phyloP scores from a whole-genome alignment of 2,113 vertebrate species.

The Crotalus horridus region DNA sequence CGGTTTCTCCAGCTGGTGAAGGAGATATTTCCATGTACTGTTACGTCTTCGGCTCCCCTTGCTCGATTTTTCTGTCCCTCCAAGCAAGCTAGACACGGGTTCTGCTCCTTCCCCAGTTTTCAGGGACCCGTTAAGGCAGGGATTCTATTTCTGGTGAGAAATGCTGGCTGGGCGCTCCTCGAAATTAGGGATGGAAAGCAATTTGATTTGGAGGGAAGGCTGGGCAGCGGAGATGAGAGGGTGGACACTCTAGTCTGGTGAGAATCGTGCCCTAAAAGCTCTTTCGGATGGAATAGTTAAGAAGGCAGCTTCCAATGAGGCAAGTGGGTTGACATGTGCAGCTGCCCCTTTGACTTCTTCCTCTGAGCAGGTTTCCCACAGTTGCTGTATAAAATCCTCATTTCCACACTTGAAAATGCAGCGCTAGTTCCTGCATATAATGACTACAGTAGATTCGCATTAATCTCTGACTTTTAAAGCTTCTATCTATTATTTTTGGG shows the following conservation, averaged over 20 bases:
- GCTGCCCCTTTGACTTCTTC: neutral
- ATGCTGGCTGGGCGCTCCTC: fast-evolving
- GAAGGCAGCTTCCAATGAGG: neutral
- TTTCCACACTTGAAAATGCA: neutral
- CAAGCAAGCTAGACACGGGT: neutral
- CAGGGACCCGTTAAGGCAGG: fast-evolving
- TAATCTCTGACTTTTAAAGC: neutral
- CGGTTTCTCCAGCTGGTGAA: conserved; percentile 51
- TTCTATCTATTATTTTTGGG: neutral
- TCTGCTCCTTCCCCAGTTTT: neutral
- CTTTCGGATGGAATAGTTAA: neutral
- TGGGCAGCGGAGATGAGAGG: neutral
- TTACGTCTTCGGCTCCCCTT: conserved; percentile 13
- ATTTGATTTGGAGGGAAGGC: neutral
- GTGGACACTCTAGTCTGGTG: neutral
- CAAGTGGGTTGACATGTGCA: neutral
- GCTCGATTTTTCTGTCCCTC: neutral
- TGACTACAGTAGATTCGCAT: neutral
- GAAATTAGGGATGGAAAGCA: neutral
- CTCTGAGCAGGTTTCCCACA: neutral
- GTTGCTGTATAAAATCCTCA: neutral
- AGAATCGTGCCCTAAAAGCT: neutral
- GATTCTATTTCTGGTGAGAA: neutral
- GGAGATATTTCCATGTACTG: conserved; percentile 6
- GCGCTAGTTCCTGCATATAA: neutral